These are phyloP conservation scores for Apostichopus leukothele DNA, from an alignment of 53 echinoderm and acorn worm species.

Conservation along the genomic window DNA sequence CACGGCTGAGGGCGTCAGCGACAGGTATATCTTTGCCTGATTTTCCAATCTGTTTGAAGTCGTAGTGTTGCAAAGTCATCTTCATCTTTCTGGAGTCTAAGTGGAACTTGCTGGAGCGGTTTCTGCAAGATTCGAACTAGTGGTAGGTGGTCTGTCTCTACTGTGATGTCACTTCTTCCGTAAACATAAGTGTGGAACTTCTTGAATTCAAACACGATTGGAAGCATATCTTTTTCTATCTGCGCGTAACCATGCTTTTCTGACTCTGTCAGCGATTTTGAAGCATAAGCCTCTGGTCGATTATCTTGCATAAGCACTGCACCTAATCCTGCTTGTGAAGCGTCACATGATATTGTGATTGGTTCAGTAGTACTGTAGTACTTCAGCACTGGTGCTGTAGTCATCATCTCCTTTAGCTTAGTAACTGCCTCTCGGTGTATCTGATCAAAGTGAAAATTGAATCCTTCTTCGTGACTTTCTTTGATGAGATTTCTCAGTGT, in stretches of 20 bases:
- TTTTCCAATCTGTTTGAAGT: slow-evolving; percentile 44
- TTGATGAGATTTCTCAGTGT: slow-evolving; percentile 43
- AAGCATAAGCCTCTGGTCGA: slow-evolving; percentile 43
- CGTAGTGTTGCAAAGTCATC: slow-evolving; percentile 44
- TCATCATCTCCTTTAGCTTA: slow-evolving; percentile 34
- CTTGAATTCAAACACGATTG: slow-evolving; percentile 44
- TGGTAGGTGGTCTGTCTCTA: slow-evolving; percentile 29
- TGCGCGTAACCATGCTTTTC: slow-evolving; percentile 42
- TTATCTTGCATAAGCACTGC: slow-evolving; percentile 46
- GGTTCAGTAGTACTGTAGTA: slow-evolving; percentile 45
- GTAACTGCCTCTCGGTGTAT: slow-evolving; percentile 26
- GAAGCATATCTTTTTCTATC: slow-evolving; percentile 43
- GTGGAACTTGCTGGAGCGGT: slow-evolving; percentile 47
- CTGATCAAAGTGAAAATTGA: slow-evolving; percentile 35
- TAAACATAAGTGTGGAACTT: slow-evolving; percentile 51
- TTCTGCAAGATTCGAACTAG: slow-evolving; percentile 47
- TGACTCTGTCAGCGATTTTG: slow-evolving; percentile 41
- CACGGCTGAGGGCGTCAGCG: slow-evolving; percentile 34
- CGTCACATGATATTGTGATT: slow-evolving; percentile 48
- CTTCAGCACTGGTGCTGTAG: slow-evolving; percentile 37
- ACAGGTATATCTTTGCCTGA: slow-evolving; percentile 30
- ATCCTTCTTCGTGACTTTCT: slow-evolving; percentile 27
- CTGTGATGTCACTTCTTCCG: slow-evolving; percentile 49
- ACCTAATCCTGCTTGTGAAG: slow-evolving; percentile 41
- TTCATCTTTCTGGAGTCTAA: slow-evolving; percentile 47